These are phyloP conservation scores for Acleris sparsana DNA, from an alignment of 2,888 invertebrate species.

Conservation along the genomic window DNA sequence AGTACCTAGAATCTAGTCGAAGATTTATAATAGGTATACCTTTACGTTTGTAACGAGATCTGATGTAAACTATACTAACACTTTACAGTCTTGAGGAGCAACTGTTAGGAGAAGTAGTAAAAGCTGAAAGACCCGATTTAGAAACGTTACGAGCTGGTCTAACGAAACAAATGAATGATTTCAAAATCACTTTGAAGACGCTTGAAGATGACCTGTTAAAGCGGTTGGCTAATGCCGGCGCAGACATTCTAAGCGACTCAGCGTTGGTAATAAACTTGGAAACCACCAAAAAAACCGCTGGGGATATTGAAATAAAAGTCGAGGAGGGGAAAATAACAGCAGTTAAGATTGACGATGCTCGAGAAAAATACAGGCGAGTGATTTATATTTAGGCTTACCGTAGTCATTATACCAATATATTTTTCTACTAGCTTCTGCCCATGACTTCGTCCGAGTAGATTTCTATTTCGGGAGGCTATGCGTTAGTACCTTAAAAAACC, in stretches of 20 bases:
- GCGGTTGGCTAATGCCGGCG: conserved; percentile 94
- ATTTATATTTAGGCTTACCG: not conserved
- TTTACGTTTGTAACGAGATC: not conserved
- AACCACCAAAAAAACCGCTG: conserved; percentile 95
- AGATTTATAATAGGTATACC: too few relatives aligned
- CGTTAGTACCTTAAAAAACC: too few relatives aligned
- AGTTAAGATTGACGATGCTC: conserved; percentile 94
- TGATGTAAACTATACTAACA: not conserved
- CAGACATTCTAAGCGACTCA: conserved; percentile 95
- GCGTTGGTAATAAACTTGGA: conserved; percentile 96
- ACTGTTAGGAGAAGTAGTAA: conserved; percentile 95
- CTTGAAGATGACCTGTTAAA: conserved; percentile 96
- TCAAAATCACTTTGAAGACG: conserved; percentile 95
- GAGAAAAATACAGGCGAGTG: conserved; percentile 90
- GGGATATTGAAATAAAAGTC: conserved; percentile 94
- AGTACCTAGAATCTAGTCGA: conserved; percentile 34
- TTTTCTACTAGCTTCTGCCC: too few relatives aligned
- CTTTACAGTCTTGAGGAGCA: conserved; percentile 91
- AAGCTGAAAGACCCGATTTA: conserved; percentile 95
- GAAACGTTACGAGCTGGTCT: conserved; percentile 91
- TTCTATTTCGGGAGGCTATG: too few relatives aligned
- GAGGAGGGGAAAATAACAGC: conserved; percentile 93
- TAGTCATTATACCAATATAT: too few relatives aligned
- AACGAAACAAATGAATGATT: conserved; percentile 96
- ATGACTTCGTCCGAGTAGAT: too few relatives aligned